These are phyloP conservation scores for Halichoerus grypus DNA, from an alignment of 2,113 vertebrate genomes.

Conservation along the genomic window DNA sequence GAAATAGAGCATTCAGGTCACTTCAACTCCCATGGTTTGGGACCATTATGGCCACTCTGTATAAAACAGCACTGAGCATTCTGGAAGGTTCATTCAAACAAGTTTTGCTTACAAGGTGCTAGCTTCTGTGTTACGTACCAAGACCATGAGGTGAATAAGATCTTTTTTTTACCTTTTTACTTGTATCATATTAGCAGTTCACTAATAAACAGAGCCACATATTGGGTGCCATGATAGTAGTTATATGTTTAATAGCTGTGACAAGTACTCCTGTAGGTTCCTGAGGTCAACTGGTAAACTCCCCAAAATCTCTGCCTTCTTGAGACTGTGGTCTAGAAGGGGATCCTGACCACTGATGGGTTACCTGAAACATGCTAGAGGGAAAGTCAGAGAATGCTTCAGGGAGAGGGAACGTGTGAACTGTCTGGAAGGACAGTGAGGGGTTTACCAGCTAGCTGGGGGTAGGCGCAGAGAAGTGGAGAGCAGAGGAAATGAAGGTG, in stretches of 20 bases:
- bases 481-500: background rate
- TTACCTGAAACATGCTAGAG: background rate
- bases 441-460: background rate
- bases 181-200: background rate
- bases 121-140: background rate
- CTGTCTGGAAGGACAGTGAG: background rate
- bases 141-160: background rate
- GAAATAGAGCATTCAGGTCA: background rate
- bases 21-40: background rate
- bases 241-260: background rate
- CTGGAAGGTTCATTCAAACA: background rate
- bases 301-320: background rate
- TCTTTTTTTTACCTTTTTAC: background rate
- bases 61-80: background rate
- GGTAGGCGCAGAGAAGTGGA: background rate
- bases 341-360: background rate
- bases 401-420: background rate
- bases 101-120: background rate
- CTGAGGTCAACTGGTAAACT: background rate
- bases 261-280: background rate
- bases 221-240: background rate
- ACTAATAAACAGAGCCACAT: background rate
- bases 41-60: too few relatives aligned
- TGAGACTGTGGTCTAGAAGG: background rate
- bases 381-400: background rate